Evolutionary conservation across 2,888 invertebrate genomes (phyloP).

Genomic region (Stenurella melanura): DNA sequence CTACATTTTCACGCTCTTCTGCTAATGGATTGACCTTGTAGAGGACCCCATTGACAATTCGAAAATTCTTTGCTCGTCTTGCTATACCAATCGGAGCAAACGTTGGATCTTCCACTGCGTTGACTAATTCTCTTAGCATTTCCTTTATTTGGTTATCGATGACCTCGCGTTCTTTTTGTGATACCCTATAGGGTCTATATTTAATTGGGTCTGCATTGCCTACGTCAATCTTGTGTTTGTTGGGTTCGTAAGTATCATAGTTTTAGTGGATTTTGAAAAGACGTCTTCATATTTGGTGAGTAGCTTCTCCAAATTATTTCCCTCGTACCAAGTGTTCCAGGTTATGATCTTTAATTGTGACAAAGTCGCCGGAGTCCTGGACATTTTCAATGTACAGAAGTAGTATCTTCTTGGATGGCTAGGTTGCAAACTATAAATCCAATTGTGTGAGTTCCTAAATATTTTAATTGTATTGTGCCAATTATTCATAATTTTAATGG

Average conservation of each 20-base stretch:
- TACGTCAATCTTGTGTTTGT: not conserved
- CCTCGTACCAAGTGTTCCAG: not conserved
- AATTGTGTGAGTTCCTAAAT: too few relatives aligned
- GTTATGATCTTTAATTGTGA: not conserved
- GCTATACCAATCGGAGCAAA: too few relatives aligned
- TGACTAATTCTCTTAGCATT: too few relatives aligned
- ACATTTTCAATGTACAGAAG: not conserved
- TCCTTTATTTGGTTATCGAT: conserved; percentile 38
- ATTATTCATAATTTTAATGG: not conserved
- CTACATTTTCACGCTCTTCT: too few relatives aligned
- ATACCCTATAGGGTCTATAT: conserved; percentile 52
- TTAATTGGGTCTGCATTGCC: not conserved
- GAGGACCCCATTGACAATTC: too few relatives aligned
- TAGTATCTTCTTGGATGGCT: not conserved
- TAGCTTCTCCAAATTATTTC: not conserved
- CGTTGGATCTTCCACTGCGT: too few relatives aligned
- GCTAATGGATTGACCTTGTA: too few relatives aligned
- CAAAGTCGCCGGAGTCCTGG: not conserved
- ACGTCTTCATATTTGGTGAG: not conserved
- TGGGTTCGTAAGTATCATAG: not conserved
- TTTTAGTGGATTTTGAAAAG: not conserved
- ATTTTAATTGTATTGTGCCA: too few relatives aligned
- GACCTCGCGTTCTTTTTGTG: conserved; percentile 45
- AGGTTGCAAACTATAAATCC: too few relatives aligned
- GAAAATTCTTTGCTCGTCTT: too few relatives aligned